A percentile compares a stretch with the other conserved stretches of the same genome.
Evolutionary conservation across 2,888 invertebrate genomes (phyloP).

Genomic region (Campoletis raptor): DNA sequence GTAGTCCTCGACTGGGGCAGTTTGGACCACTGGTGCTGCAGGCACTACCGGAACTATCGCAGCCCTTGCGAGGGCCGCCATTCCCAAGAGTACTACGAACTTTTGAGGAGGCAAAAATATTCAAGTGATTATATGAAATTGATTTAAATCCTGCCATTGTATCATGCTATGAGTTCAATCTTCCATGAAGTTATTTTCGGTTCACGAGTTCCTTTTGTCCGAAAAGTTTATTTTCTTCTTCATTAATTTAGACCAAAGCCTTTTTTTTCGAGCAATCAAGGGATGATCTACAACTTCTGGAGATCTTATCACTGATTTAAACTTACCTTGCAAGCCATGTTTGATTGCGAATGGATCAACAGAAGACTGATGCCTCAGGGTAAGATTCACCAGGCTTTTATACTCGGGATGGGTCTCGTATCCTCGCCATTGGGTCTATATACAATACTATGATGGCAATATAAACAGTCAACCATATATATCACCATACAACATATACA

Average conservation of each 20-base stretch:
- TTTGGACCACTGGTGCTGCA: conserved; percentile 67
- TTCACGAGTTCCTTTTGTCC: not conserved
- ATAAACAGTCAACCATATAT: conserved; percentile 73
- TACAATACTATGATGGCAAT: conserved; percentile 70
- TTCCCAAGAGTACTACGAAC: conserved; percentile 82
- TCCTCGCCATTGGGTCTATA: conserved; percentile 54
- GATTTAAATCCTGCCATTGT: not conserved
- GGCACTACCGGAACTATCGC: conserved; percentile 81
- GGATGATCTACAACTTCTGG: too few species aligned
- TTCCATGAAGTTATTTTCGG: not conserved
- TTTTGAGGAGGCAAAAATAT: conserved; percentile 58
- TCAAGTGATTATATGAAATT: not conserved
- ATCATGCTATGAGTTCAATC: not conserved
- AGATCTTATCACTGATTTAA: not conserved
- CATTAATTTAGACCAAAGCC: not conserved
- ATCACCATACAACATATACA: conserved; percentile 54
- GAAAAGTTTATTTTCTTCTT: not conserved
- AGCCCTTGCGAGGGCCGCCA: conserved; percentile 85
- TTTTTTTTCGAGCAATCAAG: not conserved
- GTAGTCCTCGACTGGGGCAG: conserved; percentile 74
- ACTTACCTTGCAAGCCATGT: conserved; percentile 80
- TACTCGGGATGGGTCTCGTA: conserved; percentile 74
- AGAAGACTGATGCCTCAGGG: conserved; percentile 80
- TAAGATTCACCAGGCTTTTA: conserved; percentile 79
- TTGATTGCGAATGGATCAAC: conserved; percentile 76